Base-by-base conservation (phyloP, 1,140 invertebrate genomes). In the Thaumatotibia leucotreta region DNA sequence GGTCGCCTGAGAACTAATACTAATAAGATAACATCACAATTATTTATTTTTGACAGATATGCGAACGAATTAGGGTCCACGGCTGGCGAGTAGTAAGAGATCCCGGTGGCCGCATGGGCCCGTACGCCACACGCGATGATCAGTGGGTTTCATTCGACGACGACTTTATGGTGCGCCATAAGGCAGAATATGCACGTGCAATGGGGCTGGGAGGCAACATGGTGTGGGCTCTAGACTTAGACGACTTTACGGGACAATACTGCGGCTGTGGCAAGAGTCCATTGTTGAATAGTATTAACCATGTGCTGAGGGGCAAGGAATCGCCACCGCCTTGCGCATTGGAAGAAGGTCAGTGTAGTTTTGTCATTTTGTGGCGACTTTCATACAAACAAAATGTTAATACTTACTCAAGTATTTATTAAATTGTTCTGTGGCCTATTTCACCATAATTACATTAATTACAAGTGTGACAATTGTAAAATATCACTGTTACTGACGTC, bases 71-170 rank as follows among this genome's bases (percentile, higher is more conserved):
- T 11, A 92, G 93, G 69, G 92, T 92, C 1, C 90, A 92, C 66
- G 93, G 93, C 1, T 97, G 95, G 95, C 92, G 92, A 58, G 92
- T 96, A 1, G 92, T 94, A 0, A 91, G 93, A 45, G 96, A 96
- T 74, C 85, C 92, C 0, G 91, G 93, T 35, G 94, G 94, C 22
- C 88, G 94, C 32, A 96, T 96, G 80, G 96, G 95, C 4, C 96
- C 96, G 0, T 96, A 95, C 84, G 95, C 95, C 0, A 94, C 93
- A 61, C 83, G 92, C 0, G 92, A 93, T 23, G 95, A 96, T 81
- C 96, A 97, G 79, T 97, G 96, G 96, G 96, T 97, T 0, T 95
- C 95, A 0, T 97, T 96, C 75, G 96, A 97, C 80, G 96, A 97
- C 86, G 93, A 94, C 35, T 91, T 93, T 11, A 96, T 95, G 94